Base-by-base conservation (phyloP, 2,113 vertebrate genomes). In the Rhinichthys klamathensis region DNA sequence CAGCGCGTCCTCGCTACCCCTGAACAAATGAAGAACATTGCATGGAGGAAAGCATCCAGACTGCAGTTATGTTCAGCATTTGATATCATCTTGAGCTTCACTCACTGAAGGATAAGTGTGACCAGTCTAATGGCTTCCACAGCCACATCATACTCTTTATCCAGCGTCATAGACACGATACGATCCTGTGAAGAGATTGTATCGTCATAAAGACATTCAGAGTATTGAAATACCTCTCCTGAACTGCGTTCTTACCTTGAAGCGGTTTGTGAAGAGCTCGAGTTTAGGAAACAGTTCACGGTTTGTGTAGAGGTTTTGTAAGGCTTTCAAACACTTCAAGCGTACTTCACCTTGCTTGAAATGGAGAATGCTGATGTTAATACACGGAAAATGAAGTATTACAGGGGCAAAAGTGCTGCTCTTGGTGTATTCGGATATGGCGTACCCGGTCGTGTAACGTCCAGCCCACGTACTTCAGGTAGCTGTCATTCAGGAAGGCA, bases 381-480 rank as follows among this genome's bases (percentile, higher is more conserved):
- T 72, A 25, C 23, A 41, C 6, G 25, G 67, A 73, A 44, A 73
- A 73, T 44, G 11, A 51, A 75, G 72, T 44, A 72, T 35, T 41
- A 76, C 9, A 30, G 49, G 1, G 15, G 9, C 35, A 27, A 85
- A 51, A 58, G 23, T 15, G 10, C n/a, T 11, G 65, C 12, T 93
- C 95, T 95, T 1, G 7, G 35, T 58, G 56, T 41, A 41, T 44
- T 25, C 16, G 23, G 9, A 65, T 30, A 65, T 3, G 38, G 18
- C 83, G 1, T 93, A 99, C 98, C 94, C 97, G 93, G 85, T 99
- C 98, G 18, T 99, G 97, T 91, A 99, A 95, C 61, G 98, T 99
- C 98, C 98, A 99, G 51, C 98, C 98, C 77, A 99, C 97, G 49
- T 99, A 99, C 90, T 99, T 99, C 89, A 99, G 95, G 92, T 99